Conservation (phyloP, 2,888 invertebrate species). For the Drosophila pseudotakahashii region DNA sequence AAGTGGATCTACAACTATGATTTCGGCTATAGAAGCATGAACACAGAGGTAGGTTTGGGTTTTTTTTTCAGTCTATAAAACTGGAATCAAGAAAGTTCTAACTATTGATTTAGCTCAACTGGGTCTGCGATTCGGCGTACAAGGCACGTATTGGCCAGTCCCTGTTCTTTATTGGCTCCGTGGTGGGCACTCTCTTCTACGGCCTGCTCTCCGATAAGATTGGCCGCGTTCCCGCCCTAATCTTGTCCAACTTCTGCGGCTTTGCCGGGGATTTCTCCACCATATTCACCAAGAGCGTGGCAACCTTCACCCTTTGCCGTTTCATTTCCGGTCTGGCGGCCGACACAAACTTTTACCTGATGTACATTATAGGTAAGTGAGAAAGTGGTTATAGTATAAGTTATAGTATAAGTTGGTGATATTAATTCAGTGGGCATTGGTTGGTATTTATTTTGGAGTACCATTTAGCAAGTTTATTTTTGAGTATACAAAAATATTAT, state of each 20-base stretch:
- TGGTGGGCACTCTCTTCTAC: constrained; percentile 86
- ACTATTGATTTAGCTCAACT: constrained; percentile 83
- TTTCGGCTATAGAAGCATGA: constrained; percentile 86
- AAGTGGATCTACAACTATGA: constrained; percentile 87
- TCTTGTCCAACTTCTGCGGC: constrained; percentile 86
- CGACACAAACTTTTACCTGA: constrained; percentile 87
- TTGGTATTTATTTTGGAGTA: background rate
- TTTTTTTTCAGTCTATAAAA: background rate
- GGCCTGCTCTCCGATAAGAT: constrained; percentile 87
- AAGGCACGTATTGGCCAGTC: constrained; percentile 87
- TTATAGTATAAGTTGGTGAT: no score
- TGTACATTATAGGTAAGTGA: constrained; percentile 87
- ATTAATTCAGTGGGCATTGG: no score
- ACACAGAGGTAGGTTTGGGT: constrained; percentile 86
- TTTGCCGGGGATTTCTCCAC: constrained; percentile 86
- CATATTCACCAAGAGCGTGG: constrained; percentile 85
- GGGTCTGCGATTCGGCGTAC: constrained; percentile 87
- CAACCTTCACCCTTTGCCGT: constrained; percentile 85
- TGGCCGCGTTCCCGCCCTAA: constrained; percentile 86
- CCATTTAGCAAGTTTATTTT: background rate
- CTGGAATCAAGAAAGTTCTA: background rate
- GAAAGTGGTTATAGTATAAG: no score
- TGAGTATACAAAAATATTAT: background rate
- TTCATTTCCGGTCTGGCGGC: constrained; percentile 87
- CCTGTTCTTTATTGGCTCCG: constrained; percentile 87